Conservation (phyloP, 2,113 vertebrate genomes). For the Australoheros scitulus region DNA sequence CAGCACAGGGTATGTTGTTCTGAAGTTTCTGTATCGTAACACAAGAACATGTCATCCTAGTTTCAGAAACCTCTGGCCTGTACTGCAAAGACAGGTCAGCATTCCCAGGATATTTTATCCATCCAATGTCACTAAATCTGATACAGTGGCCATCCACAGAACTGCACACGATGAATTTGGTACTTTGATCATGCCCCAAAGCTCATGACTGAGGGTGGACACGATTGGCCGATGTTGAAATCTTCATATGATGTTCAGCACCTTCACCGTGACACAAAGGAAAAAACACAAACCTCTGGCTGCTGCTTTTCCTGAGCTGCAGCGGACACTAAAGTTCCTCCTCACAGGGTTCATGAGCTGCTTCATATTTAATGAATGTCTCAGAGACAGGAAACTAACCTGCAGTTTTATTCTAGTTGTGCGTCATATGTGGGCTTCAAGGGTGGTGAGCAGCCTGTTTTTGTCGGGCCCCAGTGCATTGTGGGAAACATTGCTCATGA, state of each 20-base stretch:
- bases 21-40: not conserved
- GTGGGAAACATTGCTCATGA: slow-evolving; percentile 81
- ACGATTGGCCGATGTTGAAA: accelerated
- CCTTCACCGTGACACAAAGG: not conserved
- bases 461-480: slow-evolving; percentile 60
- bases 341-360: not conserved
- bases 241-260: not conserved
- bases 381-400: not conserved
- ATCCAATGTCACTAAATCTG: not conserved
- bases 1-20: slow-evolving; percentile 41
- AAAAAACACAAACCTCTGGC: no score
- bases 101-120: not conserved
- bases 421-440: slow-evolving; percentile 76
- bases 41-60: not conserved
- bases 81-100: not conserved
- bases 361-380: not conserved
- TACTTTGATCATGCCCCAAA: not conserved
- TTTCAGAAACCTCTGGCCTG: not conserved
- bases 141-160: not conserved
- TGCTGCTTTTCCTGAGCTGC: no score
- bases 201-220: not conserved
- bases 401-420: slow-evolving; percentile 72
- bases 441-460: slow-evolving; percentile 76
- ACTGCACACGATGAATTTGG: not conserved
- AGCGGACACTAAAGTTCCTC: no score